A percentile compares a stretch with the other conserved stretches of the same genome.
Evolutionary conservation across 2,113 vertebrate species (phyloP).

Genomic region (Colinus virginianus): DNA sequence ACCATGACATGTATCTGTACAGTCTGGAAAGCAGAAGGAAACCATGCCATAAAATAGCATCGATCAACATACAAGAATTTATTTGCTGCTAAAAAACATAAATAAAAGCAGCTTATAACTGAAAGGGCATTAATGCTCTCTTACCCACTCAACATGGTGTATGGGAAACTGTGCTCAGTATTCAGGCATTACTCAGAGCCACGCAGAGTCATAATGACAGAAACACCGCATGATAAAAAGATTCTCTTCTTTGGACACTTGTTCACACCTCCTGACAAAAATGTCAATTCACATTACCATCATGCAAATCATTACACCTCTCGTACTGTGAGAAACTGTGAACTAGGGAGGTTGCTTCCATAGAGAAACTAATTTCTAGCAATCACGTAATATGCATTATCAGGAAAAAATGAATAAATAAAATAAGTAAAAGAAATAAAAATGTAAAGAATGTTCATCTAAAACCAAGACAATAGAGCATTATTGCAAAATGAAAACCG

Average conservation of each 20-base stretch:
- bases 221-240: not conserved
- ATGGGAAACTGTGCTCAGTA: not conserved
- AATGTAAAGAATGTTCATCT: not conserved
- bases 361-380: not conserved
- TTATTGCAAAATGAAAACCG: not conserved
- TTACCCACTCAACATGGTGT: rapidly evolving
- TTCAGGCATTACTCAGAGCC: not conserved
- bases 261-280: not conserved
- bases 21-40: not conserved
- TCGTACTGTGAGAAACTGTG: not conserved
- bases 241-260: not conserved
- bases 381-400: not conserved
- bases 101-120: not conserved
- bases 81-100: not conserved
- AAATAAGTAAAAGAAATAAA: not conserved
- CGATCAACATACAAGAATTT: rapidly evolving
- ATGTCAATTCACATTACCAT: not conserved
- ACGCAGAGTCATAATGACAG: rapidly evolving
- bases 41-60: rapidly evolving
- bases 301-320: not conserved
- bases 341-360: not conserved
- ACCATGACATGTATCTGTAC: not conserved
- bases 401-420: not conserved
- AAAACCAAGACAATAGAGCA: not conserved
- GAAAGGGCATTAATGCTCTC: not conserved